Conservation (phyloP, 2,797 vertebrate genomes). For the Syngnathus acus region DNA sequence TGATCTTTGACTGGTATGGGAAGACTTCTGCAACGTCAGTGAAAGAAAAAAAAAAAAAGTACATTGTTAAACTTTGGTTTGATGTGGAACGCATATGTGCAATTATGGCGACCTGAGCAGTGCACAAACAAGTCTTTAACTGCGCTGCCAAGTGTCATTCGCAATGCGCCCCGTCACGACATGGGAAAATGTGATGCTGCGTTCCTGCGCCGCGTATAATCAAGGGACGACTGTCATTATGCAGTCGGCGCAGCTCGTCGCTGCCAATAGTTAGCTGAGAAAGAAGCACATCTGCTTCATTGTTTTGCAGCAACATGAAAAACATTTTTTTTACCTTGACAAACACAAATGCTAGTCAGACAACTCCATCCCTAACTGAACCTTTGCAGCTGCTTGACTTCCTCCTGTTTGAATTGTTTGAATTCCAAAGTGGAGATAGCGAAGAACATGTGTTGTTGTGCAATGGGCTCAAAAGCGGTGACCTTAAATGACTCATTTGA, state of each 20-base stretch:
- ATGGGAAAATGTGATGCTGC: slow-evolving; percentile 41
- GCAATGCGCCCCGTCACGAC: slow-evolving; percentile 38
- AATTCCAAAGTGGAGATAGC: not conserved
- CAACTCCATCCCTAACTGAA: not conserved
- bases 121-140: slow-evolving; percentile 13
- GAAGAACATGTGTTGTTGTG: slow-evolving; percentile 1
- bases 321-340: not conserved
- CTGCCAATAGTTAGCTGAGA: not conserved
- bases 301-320: not conserved
- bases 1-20: not conserved
- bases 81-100: not conserved
- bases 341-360: not conserved
- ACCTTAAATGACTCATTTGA: not conserved
- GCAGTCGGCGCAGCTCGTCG: slow-evolving; percentile 14
- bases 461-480: not conserved
- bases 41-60: not conserved
- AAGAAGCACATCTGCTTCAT: not conserved
- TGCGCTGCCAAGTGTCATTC: slow-evolving; percentile 27
- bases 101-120: slow-evolving; percentile 17
- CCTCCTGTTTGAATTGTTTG: not conserved
- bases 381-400: not conserved
- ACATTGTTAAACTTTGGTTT: slow-evolving; percentile 5
- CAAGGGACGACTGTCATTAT: slow-evolving; percentile 54
- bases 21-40: not conserved
- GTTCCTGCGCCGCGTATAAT: slow-evolving; percentile 47